phyloP scores from a whole-genome alignment of 2,113 vertebrate genomes.

The Formicarius rufipectus region DNA sequence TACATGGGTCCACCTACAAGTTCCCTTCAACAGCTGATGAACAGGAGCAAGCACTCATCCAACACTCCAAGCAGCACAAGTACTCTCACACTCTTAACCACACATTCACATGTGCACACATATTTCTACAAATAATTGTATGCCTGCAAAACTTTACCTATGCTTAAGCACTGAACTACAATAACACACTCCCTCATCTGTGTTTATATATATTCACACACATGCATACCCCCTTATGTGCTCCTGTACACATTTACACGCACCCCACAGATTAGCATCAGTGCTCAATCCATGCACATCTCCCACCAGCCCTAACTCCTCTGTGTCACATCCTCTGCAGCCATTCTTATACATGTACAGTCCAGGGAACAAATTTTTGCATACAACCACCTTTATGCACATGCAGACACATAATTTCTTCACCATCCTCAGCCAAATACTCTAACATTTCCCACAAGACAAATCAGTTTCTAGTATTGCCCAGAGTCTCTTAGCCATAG shows the following conservation, averaged over 20 bases:
- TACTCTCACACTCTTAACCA: neutral
- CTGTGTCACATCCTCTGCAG: rapidly evolving
- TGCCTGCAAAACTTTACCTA: neutral
- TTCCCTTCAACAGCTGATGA: neutral
- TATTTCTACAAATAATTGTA: neutral
- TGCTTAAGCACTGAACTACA: neutral
- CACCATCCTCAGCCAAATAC: neutral
- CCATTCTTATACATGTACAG: neutral
- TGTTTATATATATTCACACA: neutral
- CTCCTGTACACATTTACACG: neutral
- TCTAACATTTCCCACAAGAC: neutral
- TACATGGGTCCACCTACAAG: neutral
- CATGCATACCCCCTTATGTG: too few species aligned
- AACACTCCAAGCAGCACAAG: neutral
- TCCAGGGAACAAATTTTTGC: neutral
- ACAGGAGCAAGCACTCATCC: neutral
- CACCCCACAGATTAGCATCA: neutral
- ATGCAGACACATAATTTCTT: neutral
- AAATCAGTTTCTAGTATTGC: neutral
- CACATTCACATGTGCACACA: rapidly evolving
- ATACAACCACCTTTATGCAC: neutral
- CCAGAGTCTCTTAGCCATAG: neutral
- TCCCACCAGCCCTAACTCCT: neutral
- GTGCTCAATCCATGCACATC: neutral
- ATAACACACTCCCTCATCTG: neutral